Conservation (phyloP, 2,113 vertebrate species). For the Corythornis madagascariensis region DNA sequence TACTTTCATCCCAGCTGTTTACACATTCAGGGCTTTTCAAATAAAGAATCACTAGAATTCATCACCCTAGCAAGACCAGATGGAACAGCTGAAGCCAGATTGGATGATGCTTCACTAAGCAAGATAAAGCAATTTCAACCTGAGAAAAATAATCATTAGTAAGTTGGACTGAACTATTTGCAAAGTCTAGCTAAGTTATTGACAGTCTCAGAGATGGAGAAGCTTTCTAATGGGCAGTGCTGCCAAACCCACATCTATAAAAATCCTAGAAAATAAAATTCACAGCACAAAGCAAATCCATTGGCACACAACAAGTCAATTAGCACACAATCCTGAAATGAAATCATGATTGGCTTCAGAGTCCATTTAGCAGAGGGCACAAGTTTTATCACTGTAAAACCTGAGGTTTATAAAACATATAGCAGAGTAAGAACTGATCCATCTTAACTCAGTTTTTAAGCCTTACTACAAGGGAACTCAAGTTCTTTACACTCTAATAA, state of each 20-base stretch:
- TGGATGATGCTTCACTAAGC: neutral
- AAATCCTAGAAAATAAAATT: neutral
- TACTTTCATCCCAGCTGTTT: neutral
- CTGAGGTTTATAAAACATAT: neutral
- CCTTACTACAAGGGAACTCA: neutral
- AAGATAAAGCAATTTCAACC: neutral
- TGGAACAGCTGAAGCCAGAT: neutral
- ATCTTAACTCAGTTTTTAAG: conserved; percentile 3
- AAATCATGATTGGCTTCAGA: neutral
- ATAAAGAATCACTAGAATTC: neutral
- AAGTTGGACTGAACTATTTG: no score
- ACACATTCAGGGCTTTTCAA: neutral
- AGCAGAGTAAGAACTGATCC: neutral
- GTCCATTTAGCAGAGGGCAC: neutral
- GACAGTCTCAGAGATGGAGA: neutral
- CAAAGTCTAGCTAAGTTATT: neutral
- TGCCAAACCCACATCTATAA: neutral
- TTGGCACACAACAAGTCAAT: neutral
- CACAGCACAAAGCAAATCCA: conserved; percentile 1
- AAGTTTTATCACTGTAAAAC: neutral
- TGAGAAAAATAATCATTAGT: neutral
- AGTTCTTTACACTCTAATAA: neutral
- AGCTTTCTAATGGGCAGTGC: neutral
- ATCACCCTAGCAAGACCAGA: neutral
- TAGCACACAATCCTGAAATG: neutral